phyloP scores from a whole-genome alignment of 2,888 invertebrate species.

The Serripes groenlandicus region DNA sequence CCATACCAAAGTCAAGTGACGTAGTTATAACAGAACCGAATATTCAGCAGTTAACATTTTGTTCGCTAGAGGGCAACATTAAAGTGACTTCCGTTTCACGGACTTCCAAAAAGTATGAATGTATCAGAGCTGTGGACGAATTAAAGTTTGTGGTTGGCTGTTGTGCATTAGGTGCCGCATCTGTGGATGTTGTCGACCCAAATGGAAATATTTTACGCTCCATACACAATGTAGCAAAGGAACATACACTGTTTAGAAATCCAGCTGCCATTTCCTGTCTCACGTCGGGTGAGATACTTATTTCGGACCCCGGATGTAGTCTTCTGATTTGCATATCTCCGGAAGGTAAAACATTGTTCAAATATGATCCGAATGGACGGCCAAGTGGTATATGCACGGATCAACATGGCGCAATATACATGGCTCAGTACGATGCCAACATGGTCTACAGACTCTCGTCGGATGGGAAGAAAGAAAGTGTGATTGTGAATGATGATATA shows the following conservation, averaged over 20 bases:
- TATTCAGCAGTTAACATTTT: slow-evolving; percentile 61
- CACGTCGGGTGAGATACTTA: slow-evolving; percentile 58
- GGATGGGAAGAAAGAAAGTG: slow-evolving; percentile 48
- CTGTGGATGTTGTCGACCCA: slow-evolving; percentile 66
- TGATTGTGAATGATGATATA: slow-evolving; percentile 47
- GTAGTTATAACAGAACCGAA: slow-evolving; percentile 70
- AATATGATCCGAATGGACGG: slow-evolving; percentile 59
- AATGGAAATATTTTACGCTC: slow-evolving; percentile 64
- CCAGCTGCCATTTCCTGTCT: slow-evolving; percentile 66
- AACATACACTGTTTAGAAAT: slow-evolving; percentile 58
- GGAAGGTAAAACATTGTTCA: slow-evolving; percentile 57
- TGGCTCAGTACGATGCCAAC: slow-evolving; percentile 67
- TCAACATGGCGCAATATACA: slow-evolving; percentile 52
- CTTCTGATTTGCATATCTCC: slow-evolving; percentile 60
- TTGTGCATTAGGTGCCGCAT: slow-evolving; percentile 63
- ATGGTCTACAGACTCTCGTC: slow-evolving; percentile 50
- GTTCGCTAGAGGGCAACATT: slow-evolving; percentile 56
- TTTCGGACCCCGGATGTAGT: slow-evolving; percentile 68
- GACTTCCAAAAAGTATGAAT: slow-evolving; percentile 68
- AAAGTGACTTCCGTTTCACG: slow-evolving; percentile 58
- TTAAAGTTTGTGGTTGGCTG: slow-evolving; percentile 66
- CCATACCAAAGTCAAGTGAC: slow-evolving; percentile 54
- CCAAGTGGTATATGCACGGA: slow-evolving; percentile 69
- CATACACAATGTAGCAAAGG: slow-evolving; percentile 47
- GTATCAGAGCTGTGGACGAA: slow-evolving; percentile 64